These are phyloP conservation scores for Physocephala rufipes DNA, from an alignment of 2,888 invertebrate species.

Conservation along the genomic window DNA sequence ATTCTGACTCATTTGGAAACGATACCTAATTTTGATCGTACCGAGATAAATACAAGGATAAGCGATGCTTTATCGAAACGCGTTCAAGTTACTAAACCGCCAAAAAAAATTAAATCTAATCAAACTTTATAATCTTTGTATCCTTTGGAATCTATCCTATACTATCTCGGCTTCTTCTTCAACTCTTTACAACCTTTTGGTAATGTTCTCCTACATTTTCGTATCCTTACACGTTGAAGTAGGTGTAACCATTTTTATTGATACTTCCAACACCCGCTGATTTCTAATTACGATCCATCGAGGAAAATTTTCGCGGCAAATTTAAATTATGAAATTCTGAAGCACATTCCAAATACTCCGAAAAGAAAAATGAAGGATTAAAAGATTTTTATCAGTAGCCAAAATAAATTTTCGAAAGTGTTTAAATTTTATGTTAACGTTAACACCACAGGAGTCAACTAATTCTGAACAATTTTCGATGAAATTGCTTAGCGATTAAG, in stretches of 20 bases:
- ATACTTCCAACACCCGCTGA: constrained; percentile 14
- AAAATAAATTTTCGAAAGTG: constrained; percentile 29
- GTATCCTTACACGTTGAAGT: neutral
- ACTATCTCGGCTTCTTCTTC: too few species aligned
- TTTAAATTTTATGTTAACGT: constrained; percentile 4
- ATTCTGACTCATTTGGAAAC: too few species aligned
- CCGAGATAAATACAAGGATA: too few species aligned
- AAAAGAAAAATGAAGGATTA: neutral
- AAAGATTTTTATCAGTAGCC: constrained; percentile 28
- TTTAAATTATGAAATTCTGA: neutral
- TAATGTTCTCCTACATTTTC: too few species aligned
- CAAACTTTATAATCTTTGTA: too few species aligned
- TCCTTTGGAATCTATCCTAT: too few species aligned
- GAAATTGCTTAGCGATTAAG: constrained; percentile 13
- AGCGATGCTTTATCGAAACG: too few species aligned
- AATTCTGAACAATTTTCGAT: neutral
- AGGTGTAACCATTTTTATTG: constrained; percentile 15
- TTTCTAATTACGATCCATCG: neutral
- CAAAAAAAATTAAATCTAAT: too few species aligned
- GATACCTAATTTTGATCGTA: too few species aligned
- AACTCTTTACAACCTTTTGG: too few species aligned
- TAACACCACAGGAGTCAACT: neutral
- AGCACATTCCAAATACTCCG: neutral
- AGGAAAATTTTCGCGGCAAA: neutral
- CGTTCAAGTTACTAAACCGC: too few species aligned